Evolutionary conservation across 1,140 invertebrate genomes (phyloP), one percentile per base, ranked within the genome.

Genomic region (Drosophila yakuba): DNA sequence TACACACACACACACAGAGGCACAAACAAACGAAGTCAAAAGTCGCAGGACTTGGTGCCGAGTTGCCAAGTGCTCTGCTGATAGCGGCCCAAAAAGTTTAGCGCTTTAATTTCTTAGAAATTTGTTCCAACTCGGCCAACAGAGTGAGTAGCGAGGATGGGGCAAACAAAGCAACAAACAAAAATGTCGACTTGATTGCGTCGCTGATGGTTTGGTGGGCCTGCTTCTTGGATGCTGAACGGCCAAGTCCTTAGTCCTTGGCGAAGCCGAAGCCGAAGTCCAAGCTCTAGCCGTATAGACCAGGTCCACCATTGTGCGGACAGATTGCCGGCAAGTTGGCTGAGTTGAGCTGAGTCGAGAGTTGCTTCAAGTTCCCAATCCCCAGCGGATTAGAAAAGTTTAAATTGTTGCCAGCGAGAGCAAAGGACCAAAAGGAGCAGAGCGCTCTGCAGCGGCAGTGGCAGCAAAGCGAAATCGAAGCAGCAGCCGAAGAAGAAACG

Each of bases 361-460:
- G 74, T 82, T 84, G 61, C 85, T 72, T 78, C 73, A 89, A 89
- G 84, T 89, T 89, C 89, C 62, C 83, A 85, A 85, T 83, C 85
- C 83, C 81, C 86, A 90, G 85, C 88, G 88, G 88, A 91, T 91
- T 91, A 91, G 83, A 77, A 91, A 91, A 91, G 79, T 91, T 91
- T 91, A 91, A 91, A 91, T 88, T 91, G 89, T 91, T 88, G 88
- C 88, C 74, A 15, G 48, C n/a, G 17, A 28, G 32, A 32, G 32
- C 32, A 28, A 14, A n/a, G 25, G n/a, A 14, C 25, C 12, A 32
- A 28, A n/a, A 38, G 28, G 12, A 36, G 15, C 43, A 50, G 44
- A 32, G 44, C 17, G 36, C 28, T 32, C 28, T 32, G 28, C 28
- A 12, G 17, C 17, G 17, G 17, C 17, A 17, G 50, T 36, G 12